Base-by-base conservation (phyloP, 2,797 vertebrate species). In the Graptemys geographica region DNA sequence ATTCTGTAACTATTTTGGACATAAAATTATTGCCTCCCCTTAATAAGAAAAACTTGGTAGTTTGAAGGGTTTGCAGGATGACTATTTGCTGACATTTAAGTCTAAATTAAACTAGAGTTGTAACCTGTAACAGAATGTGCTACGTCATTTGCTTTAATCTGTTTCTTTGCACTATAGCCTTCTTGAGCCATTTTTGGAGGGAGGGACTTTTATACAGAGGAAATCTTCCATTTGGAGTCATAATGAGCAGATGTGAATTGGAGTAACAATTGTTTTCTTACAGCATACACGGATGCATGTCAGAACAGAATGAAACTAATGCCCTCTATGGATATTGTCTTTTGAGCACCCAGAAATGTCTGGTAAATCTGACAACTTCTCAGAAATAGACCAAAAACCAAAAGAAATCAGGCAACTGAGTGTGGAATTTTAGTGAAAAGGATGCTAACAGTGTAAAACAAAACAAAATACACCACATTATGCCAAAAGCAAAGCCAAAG, bases 161-260 rank as follows among this genome's bases (percentile, higher is more conserved):
- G 41, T 90, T 93, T 94, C 80, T 89, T 95, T 94, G 81, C 87
- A 81, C 52, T 93, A 83, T 93, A 55, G 13, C 33, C 37, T 76
- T 19, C 21, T 74, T 87, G 80, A 79, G 80, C 94, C 82, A 81
- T 87, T 79, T 27, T 69, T 94, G 44, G 69, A 27, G 90, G 91
- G 81, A 95, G 57, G 91, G 83, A 93, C 95, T 93, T 94, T 89
- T 95, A 87, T 57, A 52, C 86, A 94, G 89, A 92, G 87, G 31
- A 78, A 31, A 78, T 95, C 81, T 95, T 95, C 51, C 81, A 89
- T 93, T 95, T 95, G 83, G 86, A 93, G 84, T 84, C 79, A 89
- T 69, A 86, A 57, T 62, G 69, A 95, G 59, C 92, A 96, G 92
- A 96, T 95, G 88, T 0, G 0, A 84, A 88, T 25, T 55, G 87